phyloP scores from a whole-genome alignment of 2,797 vertebrate species.

The Numenius phaeopus region DNA sequence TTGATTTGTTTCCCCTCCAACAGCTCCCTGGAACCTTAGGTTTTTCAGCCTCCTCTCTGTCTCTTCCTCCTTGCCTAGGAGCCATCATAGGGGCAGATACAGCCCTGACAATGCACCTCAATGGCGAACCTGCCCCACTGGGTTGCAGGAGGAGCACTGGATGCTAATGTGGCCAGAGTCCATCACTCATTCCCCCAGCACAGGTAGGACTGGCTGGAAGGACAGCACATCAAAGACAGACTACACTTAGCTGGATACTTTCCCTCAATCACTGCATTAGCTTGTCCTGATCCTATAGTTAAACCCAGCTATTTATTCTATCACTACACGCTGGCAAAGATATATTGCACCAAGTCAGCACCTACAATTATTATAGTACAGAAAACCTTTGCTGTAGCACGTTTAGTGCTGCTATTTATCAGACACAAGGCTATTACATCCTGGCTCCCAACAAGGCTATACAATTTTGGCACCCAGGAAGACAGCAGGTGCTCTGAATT shows the following conservation, averaged over 20 bases:
- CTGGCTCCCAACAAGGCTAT: conserved; percentile 64
- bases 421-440: conserved; percentile 71
- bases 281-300: conserved; percentile 60
- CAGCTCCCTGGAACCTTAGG: neutral
- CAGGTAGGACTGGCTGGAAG: neutral
- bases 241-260: conserved; percentile 38
- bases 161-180: fast-evolving
- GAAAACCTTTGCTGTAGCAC: conserved; percentile 74
- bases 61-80: neutral
- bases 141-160: neutral
- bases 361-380: conserved; percentile 76
- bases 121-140: fast-evolving
- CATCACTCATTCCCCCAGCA: neutral
- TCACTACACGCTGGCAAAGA: conserved; percentile 53
- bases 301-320: conserved; percentile 71
- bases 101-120: fast-evolving
- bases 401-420: conserved; percentile 75
- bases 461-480: conserved; percentile 57
- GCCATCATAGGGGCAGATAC: fast-evolving
- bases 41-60: neutral
- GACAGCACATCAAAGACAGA: neutral
- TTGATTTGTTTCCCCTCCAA: conserved; percentile 38
- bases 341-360: conserved; percentile 69
- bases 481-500: conserved; percentile 63
- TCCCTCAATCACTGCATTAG: conserved; percentile 62